Conservation (phyloP, 2,888 invertebrate species). For the Tetanocera ferruginea region DNA sequence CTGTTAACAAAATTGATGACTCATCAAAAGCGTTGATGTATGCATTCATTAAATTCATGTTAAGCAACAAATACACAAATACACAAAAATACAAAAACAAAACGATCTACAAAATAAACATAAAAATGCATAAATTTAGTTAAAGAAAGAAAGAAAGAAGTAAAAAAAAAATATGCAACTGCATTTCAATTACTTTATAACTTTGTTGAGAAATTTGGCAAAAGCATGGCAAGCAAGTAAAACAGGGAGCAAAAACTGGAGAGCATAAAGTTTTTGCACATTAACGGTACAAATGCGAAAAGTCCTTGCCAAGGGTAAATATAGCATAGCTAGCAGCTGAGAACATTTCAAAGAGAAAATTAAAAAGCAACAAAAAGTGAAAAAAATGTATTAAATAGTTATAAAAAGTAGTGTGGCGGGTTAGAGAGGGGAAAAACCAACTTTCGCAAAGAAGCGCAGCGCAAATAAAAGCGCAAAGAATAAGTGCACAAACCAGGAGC, state of each 20-base stretch:
- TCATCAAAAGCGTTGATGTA: no score
- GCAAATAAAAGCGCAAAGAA: slow-evolving; percentile 24
- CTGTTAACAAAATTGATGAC: no score
- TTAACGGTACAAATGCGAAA: slow-evolving; percentile 42
- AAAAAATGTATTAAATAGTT: slow-evolving; percentile 6
- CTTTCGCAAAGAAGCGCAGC: slow-evolving; percentile 24
- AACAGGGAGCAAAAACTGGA: slow-evolving; percentile 56
- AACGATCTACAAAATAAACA: no score
- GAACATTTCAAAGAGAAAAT: slow-evolving; percentile 30
- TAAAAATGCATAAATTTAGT: no score
- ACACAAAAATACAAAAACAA: no score
- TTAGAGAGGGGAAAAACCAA: background rate
- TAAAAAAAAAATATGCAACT: background rate
- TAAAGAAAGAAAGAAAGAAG: no score
- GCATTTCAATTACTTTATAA: slow-evolving; percentile 25
- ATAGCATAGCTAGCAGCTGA: slow-evolving; percentile 54
- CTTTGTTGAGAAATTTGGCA: slow-evolving; percentile 24
- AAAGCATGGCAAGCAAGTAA: slow-evolving; percentile 1
- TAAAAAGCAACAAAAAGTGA: background rate
- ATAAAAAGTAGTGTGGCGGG: background rate
- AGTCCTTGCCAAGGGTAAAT: slow-evolving; percentile 67
- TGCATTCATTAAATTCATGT: no score
- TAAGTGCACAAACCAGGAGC: background rate
- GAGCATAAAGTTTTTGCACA: slow-evolving; percentile 57
- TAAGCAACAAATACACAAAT: no score